phyloP scores from a whole-genome alignment of 2,113 vertebrate species.

The Dipodomys ordii region DNA sequence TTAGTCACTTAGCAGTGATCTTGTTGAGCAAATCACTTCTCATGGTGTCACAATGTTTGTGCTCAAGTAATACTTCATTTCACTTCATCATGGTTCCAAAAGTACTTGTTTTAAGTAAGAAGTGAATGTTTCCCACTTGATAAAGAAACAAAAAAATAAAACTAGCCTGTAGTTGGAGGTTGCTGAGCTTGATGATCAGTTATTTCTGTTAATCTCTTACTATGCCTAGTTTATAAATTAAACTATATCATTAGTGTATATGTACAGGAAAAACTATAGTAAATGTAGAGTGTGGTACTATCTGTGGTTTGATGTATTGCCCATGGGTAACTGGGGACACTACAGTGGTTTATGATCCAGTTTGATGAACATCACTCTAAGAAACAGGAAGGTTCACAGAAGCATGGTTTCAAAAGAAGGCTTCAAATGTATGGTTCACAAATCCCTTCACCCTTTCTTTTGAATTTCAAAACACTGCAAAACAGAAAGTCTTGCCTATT shows the following conservation, averaged over 20 bases:
- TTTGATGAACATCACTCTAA: conserved; percentile 11
- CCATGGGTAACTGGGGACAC: not conserved
- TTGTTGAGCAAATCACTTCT: not conserved
- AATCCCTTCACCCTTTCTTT: conserved; percentile 39
- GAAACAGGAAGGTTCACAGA: not conserved
- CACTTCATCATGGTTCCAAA: not conserved
- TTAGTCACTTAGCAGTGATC: no score
- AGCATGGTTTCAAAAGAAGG: not conserved
- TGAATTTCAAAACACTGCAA: conserved; percentile 48
- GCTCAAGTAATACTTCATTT: not conserved
- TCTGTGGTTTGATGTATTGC: not conserved
- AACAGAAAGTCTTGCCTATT: conserved; percentile 10
- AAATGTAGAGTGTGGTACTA: not conserved
- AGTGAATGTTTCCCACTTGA: not conserved
- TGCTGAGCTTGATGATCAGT: not conserved
- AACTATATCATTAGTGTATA: not conserved
- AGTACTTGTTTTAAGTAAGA: not conserved
- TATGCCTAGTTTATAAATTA: not conserved
- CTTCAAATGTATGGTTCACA: conserved; percentile 36
- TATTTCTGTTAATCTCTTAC: not conserved
- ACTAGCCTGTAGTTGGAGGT: no score
- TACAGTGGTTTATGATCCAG: not conserved
- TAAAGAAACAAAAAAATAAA: not conserved
- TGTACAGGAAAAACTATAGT: not conserved
- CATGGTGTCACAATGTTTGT: not conserved